phyloP scores from a whole-genome alignment of 2,797 vertebrate species.

The Cossypha dichroa region DNA sequence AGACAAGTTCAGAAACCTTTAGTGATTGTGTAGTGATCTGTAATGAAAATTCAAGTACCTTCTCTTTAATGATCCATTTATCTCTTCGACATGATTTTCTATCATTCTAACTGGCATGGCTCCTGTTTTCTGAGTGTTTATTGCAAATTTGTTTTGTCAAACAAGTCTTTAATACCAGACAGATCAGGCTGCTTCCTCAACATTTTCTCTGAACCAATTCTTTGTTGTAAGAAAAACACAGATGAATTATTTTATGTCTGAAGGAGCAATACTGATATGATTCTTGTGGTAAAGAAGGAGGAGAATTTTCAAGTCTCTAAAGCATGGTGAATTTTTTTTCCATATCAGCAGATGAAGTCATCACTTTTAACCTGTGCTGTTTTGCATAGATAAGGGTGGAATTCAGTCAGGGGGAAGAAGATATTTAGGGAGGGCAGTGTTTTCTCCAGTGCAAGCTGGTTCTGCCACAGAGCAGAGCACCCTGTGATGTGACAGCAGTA shows the following conservation, averaged over 20 bases:
- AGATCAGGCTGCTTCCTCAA: conserved; percentile 36
- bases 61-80: conserved; percentile 65
- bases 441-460: not conserved
- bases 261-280: not conserved
- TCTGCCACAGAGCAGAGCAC: not conserved
- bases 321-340: not conserved
- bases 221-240: not conserved
- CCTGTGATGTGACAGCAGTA: not conserved
- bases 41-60: conserved; percentile 68
- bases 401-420: not conserved
- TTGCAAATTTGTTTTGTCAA: conserved; percentile 66
- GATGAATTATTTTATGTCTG: conserved; percentile 5
- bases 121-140: conserved; percentile 54
- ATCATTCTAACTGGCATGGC: conserved; percentile 39
- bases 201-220: not conserved
- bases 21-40: conserved; percentile 44
- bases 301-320: not conserved
- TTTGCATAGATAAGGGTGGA: not conserved
- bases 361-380: not conserved
- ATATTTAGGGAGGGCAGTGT: not conserved
- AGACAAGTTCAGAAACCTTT: conserved; percentile 67
- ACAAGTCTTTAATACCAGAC: conserved; percentile 45
- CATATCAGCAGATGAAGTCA: not conserved
- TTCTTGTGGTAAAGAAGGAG: not conserved
- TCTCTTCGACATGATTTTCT: conserved; percentile 61